Conservation (phyloP, 2,113 vertebrate genomes). For the Melierax canorus region DNA sequence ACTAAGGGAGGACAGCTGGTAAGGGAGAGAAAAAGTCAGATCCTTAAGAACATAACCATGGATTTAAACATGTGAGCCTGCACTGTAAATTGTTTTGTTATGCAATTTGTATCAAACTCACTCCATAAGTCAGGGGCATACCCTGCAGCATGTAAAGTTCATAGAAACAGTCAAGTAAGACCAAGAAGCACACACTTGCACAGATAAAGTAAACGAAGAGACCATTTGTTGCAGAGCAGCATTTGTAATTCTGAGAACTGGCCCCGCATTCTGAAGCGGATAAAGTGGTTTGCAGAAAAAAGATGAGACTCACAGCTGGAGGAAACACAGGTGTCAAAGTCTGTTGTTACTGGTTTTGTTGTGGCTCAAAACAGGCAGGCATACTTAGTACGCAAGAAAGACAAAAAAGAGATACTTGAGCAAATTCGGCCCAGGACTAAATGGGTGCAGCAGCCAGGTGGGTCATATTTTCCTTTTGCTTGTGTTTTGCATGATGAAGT, state of each 20-base stretch:
- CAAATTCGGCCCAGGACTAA: neutral
- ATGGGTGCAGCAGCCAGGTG: neutral
- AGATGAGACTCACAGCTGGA: constrained; percentile 40
- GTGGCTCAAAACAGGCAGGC: constrained; percentile 22
- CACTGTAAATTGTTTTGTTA: constrained; percentile 7
- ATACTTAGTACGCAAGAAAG: neutral
- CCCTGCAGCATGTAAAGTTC: constrained; percentile 14
- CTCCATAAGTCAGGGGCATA: neutral
- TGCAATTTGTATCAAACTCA: neutral
- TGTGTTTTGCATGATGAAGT: neutral
- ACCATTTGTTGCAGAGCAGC: constrained; percentile 18
- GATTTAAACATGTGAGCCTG: neutral
- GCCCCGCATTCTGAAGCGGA: neutral
- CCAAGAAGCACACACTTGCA: neutral
- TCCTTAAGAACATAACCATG: neutral
- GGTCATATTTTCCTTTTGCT: neutral
- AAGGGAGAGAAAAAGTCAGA: constrained; percentile 1
- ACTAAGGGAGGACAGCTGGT: constrained; percentile 37
- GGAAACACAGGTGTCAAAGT: constrained; percentile 44
- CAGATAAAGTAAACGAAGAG: neutral
- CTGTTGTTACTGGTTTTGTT: constrained; percentile 51
- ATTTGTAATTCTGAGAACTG: constrained; percentile 39
- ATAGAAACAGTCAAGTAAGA: neutral
- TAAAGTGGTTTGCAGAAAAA: constrained; percentile 18
- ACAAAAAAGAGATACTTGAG: neutral